Evolutionary conservation across 64 coral and sea anemone species (phyloP).

Genomic region (Astreopora myriophthalma): DNA sequence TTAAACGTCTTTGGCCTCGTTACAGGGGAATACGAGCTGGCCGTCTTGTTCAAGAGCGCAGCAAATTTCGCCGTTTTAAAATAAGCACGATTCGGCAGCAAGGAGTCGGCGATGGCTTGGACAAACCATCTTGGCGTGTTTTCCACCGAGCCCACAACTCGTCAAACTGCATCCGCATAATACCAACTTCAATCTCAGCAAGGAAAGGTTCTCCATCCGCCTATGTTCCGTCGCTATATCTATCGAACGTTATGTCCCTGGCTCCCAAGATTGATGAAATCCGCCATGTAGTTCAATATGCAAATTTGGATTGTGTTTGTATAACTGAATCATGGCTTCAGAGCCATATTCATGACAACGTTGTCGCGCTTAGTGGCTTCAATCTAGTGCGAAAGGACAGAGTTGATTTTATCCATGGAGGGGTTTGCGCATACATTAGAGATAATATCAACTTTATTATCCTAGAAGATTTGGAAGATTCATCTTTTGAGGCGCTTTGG

Average conservation of each 20-base stretch:
- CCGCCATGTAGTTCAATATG: neutral
- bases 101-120: no score
- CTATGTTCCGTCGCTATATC: no score
- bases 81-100: no score
- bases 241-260: neutral
- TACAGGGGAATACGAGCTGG: no score
- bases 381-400: constrained; percentile 26
- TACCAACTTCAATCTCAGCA: no score
- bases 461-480: neutral
- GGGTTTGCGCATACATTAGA: neutral
- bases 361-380: constrained; percentile 3
- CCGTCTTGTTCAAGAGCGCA: no score
- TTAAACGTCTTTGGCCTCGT: no score
- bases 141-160: no score
- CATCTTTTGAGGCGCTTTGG: constrained; percentile 1
- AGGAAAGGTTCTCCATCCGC: no score
- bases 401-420: neutral
- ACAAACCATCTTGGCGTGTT: no score
- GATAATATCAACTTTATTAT: constrained; percentile 43
- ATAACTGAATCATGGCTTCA: constrained; percentile 21
- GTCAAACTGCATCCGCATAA: no score
- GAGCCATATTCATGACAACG: constrained; percentile 34
- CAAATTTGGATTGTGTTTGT: neutral
- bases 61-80: no score
- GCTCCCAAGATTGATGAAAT: neutral